Percentiles rank a stretch among this genome's conserved stretches.
These are phyloP conservation scores for Saimiri boliviensis DNA, from an alignment of 2,113 vertebrate genomes.

Conservation along the genomic window DNA sequence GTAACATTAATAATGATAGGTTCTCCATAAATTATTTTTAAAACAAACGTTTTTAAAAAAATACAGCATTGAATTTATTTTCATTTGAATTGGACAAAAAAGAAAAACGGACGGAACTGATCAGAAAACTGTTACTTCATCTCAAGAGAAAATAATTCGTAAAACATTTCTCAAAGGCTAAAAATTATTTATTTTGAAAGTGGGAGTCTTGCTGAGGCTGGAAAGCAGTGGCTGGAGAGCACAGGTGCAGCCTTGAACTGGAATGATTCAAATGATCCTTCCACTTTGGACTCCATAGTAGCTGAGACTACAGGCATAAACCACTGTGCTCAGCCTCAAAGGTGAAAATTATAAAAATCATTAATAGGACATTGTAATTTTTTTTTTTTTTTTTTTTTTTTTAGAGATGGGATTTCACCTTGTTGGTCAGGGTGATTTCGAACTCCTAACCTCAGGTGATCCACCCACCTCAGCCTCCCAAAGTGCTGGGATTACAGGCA, in stretches of 20 bases:
- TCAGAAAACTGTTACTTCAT: not conserved
- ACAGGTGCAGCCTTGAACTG: too few species aligned
- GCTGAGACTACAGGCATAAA: not conserved
- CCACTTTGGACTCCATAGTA: not conserved
- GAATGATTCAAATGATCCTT: not conserved
- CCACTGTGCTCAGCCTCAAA: not conserved
- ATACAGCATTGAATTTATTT: not conserved
- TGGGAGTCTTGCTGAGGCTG: too few species aligned
- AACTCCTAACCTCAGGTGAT: too few species aligned
- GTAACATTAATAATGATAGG: not conserved
- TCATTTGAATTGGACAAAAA: slow-evolving; percentile 18
- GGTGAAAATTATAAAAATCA: slow-evolving; percentile 26
- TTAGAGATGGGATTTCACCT: too few species aligned
- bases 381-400: not conserved
- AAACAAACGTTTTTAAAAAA: not conserved
- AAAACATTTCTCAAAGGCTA: not conserved
- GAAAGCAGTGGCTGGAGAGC: too few species aligned
- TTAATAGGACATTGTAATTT: not conserved
- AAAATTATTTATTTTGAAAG: not conserved
- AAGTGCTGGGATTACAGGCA: too few species aligned
- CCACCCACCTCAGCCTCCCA: too few species aligned
- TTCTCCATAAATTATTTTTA: not conserved
- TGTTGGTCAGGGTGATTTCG: too few species aligned
- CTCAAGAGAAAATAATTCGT: not conserved
- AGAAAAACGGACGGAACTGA: not conserved